Conservation (phyloP, 2,797 vertebrate genomes). For the Microctenopoma lineatum region DNA sequence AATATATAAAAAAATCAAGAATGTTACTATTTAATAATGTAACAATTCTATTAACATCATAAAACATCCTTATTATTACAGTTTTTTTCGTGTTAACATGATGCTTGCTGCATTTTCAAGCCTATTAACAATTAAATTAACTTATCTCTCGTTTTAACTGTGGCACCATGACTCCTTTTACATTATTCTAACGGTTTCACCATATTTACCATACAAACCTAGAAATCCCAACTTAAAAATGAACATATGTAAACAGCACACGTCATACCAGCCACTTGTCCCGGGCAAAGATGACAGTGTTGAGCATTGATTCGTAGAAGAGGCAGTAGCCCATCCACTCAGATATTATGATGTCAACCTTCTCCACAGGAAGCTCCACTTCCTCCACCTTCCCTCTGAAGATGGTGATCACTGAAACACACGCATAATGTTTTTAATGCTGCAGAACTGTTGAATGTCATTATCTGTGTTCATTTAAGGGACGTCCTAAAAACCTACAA, state of each 20-base stretch:
- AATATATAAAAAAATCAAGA: background rate
- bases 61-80: background rate
- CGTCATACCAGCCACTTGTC: slow-evolving; percentile 97
- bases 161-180: background rate
- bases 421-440: slow-evolving; percentile 24
- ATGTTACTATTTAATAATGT: background rate
- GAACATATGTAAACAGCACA: slow-evolving; percentile 4
- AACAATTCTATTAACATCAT: background rate
- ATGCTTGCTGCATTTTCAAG: background rate
- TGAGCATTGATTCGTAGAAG: slow-evolving; percentile 99
- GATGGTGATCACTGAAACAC: slow-evolving; percentile 95
- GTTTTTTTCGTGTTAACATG: background rate
- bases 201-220: too few relatives aligned
- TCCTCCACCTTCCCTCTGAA: slow-evolving; percentile 98
- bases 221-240: too few relatives aligned
- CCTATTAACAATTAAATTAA: background rate
- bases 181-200: background rate
- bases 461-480: background rate
- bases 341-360: slow-evolving; percentile 98
- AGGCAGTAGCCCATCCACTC: slow-evolving; percentile 99
- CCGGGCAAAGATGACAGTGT: slow-evolving; percentile 97
- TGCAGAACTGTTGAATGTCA: background rate
- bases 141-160: background rate
- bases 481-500: background rate
- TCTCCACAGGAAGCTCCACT: slow-evolving; percentile 94